Conservation (phyloP, 2,113 vertebrate genomes). For the Ellobius talpinus region DNA sequence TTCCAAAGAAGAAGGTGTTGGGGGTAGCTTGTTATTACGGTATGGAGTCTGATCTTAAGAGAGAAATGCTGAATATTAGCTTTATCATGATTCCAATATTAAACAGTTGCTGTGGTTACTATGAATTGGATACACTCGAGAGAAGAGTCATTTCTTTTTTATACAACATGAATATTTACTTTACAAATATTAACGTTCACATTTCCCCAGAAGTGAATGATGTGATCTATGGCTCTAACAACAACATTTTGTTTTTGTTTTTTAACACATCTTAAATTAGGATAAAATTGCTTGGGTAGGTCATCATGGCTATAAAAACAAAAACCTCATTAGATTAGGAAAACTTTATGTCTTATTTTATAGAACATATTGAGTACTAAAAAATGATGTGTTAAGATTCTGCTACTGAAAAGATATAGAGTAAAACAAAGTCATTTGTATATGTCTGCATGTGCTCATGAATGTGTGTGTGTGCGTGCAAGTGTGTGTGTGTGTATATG, state of each 20-base stretch:
- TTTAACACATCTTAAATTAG: not conserved
- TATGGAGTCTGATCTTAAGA: not conserved
- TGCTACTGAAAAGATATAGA: not conserved
- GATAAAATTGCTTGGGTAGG: not conserved
- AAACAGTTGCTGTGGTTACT: not conserved
- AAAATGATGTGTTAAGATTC: not conserved
- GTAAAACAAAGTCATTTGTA: not conserved
- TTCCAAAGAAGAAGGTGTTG: slow-evolving; percentile 2
- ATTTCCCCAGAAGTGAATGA: not conserved
- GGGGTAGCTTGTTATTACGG: not conserved
- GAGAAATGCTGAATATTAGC: not conserved
- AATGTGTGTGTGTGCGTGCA: not conserved
- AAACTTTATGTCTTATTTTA: slow-evolving; percentile 33
- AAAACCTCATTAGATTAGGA: not conserved
- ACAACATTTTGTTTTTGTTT: not conserved
- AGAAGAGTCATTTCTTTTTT: not conserved
- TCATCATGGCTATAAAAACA: not conserved
- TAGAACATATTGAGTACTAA: not conserved
- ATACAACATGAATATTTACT: not conserved
- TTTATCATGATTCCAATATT: not conserved
- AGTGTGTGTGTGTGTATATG: not conserved
- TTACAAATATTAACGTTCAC: not conserved
- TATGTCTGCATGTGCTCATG: not conserved
- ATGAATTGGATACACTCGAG: not conserved
- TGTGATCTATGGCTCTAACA: not conserved